phyloP scores from a whole-genome alignment of 2,888 invertebrate species.

The Cancer borealis region DNA sequence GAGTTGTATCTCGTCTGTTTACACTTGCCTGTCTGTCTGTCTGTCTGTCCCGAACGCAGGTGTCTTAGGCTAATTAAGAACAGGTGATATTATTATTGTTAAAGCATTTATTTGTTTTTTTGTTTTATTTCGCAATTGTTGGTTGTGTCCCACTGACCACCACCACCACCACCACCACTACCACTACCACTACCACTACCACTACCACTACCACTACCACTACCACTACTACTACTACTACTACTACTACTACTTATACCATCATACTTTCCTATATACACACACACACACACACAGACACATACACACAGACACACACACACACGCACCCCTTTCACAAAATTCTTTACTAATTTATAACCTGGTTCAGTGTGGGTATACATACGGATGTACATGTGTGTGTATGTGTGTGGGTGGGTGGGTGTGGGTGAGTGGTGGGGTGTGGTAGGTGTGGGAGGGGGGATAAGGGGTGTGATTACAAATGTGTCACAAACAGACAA shows the following conservation, averaged over 20 bases:
- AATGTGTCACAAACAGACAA: neutral
- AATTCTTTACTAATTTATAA: neutral
- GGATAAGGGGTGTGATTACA: neutral
- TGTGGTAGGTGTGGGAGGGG: constrained; percentile 43
- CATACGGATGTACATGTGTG: neutral
- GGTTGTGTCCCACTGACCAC: neutral
- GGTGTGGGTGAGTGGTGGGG: constrained; percentile 14
- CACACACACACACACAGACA: constrained; percentile 6
- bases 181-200: neutral
- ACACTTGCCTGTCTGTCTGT: neutral
- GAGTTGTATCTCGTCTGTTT: neutral
- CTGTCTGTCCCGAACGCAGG: neutral
- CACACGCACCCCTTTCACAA: neutral
- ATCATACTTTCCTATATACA: neutral
- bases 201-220: neutral
- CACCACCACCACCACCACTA: constrained; percentile 25
- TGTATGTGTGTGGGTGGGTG: constrained; percentile 21
- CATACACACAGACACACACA: neutral
- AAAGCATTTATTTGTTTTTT: neutral
- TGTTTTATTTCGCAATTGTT: neutral
- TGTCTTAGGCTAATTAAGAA: constrained; percentile 18
- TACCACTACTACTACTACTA: neutral
- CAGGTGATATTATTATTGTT: constrained; percentile 21
- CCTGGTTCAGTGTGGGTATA: neutral
- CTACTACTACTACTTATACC: neutral